phyloP scores from a whole-genome alignment of 2,888 invertebrate species.

The Zootermopsis nevadensis region DNA sequence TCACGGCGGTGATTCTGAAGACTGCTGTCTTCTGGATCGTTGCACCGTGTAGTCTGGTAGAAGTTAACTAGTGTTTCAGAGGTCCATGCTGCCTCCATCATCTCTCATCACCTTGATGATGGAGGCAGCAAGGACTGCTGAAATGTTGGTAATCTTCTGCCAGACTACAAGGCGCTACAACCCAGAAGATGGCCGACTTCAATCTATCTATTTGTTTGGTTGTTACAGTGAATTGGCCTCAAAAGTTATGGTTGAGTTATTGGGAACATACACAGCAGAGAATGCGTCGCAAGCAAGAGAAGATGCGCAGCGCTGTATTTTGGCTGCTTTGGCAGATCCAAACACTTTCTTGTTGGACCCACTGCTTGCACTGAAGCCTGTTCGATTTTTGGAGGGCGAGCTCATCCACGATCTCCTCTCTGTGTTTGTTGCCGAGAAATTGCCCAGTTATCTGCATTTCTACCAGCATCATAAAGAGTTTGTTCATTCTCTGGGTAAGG shows the following conservation, averaged over 20 bases:
- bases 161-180: too few relatives aligned
- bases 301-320: slow-evolving; percentile 96
- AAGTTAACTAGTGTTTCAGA: too few relatives aligned
- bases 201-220: too few relatives aligned
- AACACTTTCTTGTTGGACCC: slow-evolving; percentile 96
- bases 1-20: too few relatives aligned
- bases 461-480: slow-evolving; percentile 94
- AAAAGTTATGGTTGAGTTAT: slow-evolving; percentile 95
- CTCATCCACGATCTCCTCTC: slow-evolving; percentile 93
- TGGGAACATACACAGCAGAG: slow-evolving; percentile 96
- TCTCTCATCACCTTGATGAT: too few relatives aligned
- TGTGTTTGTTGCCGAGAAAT: slow-evolving; percentile 94
- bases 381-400: slow-evolving; percentile 94
- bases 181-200: too few relatives aligned
- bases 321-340: slow-evolving; percentile 94
- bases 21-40: too few relatives aligned
- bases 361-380: slow-evolving; percentile 91
- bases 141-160: too few relatives aligned
- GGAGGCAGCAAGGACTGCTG: too few relatives aligned
- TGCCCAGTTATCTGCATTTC: slow-evolving; percentile 92
- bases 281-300: slow-evolving; percentile 97
- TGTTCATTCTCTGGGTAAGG: slow-evolving; percentile 70
- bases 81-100: too few relatives aligned
- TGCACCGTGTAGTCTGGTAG: too few relatives aligned
- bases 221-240: slow-evolving; percentile 84